Percentiles rank a stretch among this genome's conserved stretches.
phyloP scores from a whole-genome alignment of 2,888 invertebrate species.

The Noctua comes region DNA sequence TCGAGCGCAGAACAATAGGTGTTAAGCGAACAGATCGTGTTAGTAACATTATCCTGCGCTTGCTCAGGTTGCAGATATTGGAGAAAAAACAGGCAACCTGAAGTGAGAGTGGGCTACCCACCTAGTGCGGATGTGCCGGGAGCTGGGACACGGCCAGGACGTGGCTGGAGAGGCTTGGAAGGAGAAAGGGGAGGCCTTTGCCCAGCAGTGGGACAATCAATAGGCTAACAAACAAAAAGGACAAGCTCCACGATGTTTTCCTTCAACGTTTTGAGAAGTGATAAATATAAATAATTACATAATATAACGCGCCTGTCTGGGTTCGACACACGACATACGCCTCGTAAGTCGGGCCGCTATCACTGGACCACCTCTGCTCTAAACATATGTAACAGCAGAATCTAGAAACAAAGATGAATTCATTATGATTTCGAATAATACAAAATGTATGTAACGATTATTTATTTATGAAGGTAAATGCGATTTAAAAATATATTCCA shows the following conservation, averaged over 20 bases:
- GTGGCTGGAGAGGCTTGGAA: background rate
- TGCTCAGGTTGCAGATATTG: background rate
- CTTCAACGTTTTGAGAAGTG: background rate
- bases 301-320: background rate
- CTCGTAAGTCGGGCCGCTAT: no score
- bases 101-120: background rate
- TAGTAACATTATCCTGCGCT: no score
- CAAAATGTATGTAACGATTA: conserved; percentile 79
- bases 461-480: conserved; percentile 85
- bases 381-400: background rate
- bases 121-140: background rate
- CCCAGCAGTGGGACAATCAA: background rate
- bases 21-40: no score
- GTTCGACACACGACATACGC: no score
- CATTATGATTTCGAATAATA: conserved; percentile 40
- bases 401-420: background rate
- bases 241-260: background rate
- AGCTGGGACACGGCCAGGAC: no score
- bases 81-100: background rate
- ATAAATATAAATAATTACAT: background rate
- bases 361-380: background rate
- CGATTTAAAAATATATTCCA: conserved; percentile 86
- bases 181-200: background rate
- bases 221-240: background rate
- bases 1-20: no score